These are phyloP conservation scores for Ciona savignyi DNA, from an alignment of 23 tunicate genomes.

Conservation along the genomic window DNA sequence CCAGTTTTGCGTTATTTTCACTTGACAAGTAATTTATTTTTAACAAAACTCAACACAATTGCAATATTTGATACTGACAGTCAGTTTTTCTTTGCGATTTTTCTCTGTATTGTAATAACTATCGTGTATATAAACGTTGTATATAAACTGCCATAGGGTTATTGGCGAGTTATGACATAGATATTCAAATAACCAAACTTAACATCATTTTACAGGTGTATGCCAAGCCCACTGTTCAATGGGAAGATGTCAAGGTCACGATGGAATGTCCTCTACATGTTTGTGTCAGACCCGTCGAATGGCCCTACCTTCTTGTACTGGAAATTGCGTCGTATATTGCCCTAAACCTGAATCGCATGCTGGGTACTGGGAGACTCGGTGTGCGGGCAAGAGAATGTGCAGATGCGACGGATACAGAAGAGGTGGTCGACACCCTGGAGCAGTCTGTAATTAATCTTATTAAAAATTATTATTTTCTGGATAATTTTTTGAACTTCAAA, in stretches of 20 bases:
- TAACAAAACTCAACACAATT: too few relatives aligned
- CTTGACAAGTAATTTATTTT: too few relatives aligned
- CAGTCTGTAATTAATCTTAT: background rate
- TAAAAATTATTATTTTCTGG: too few relatives aligned
- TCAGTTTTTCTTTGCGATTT: too few relatives aligned
- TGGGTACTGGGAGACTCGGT: background rate
- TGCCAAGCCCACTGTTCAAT: background rate
- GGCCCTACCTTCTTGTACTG: background rate
- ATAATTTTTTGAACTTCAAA: too few relatives aligned
- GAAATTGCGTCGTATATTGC: conserved; percentile 1
- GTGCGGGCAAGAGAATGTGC: background rate
- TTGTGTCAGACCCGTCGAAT: background rate
- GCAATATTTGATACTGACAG: too few relatives aligned
- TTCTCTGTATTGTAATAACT: too few relatives aligned
- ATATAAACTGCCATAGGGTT: too few relatives aligned
- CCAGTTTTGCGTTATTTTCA: too few relatives aligned
- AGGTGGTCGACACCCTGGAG: background rate
- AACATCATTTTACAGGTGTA: background rate
- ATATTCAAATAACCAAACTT: background rate
- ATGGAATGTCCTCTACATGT: background rate
- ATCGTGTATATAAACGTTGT: too few relatives aligned
- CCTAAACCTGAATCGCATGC: background rate
- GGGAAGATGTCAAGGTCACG: background rate
- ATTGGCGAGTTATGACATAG: too few relatives aligned
- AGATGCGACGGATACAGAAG: background rate